phyloP scores from a whole-genome alignment of 2,113 vertebrate species.

The Grallaria varia region DNA sequence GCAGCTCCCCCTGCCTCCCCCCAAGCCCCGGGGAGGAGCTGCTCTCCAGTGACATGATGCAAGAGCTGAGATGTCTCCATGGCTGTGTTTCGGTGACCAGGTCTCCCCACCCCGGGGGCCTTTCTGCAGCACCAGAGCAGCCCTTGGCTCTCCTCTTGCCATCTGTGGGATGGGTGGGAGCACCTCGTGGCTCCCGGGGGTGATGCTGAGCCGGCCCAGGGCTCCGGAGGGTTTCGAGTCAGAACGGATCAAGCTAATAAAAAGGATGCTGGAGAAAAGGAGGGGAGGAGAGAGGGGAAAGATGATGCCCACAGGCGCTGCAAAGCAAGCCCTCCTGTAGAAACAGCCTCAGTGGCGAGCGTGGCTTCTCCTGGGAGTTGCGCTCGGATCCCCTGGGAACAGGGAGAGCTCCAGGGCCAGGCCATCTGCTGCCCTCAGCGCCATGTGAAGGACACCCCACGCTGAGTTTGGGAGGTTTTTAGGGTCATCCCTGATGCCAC shows the following conservation, averaged over 20 bases:
- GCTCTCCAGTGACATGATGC: background rate
- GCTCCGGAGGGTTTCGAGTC: background rate
- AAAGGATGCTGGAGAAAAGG: background rate
- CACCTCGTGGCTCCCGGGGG: background rate
- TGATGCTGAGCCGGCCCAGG: accelerated
- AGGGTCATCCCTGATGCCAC: background rate
- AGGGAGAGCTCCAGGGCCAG: background rate
- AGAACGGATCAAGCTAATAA: background rate
- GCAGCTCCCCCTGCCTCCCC: background rate
- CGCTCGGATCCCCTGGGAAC: background rate
- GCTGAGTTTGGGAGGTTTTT: background rate
- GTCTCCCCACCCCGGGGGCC: background rate
- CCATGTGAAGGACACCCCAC: accelerated
- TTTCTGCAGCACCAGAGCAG: background rate
- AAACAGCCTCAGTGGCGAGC: background rate
- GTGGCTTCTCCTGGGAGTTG: background rate
- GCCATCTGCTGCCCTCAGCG: background rate
- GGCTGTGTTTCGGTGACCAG: background rate
- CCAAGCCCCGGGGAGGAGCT: background rate
- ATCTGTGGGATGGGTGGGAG: background rate
- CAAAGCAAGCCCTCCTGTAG: background rate
- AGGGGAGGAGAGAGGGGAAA: background rate
- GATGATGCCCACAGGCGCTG: background rate
- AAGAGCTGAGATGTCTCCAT: background rate
- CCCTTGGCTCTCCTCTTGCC: background rate